phyloP scores from a whole-genome alignment of 1,140 invertebrate genomes.

The Laupala kohalensis region DNA sequence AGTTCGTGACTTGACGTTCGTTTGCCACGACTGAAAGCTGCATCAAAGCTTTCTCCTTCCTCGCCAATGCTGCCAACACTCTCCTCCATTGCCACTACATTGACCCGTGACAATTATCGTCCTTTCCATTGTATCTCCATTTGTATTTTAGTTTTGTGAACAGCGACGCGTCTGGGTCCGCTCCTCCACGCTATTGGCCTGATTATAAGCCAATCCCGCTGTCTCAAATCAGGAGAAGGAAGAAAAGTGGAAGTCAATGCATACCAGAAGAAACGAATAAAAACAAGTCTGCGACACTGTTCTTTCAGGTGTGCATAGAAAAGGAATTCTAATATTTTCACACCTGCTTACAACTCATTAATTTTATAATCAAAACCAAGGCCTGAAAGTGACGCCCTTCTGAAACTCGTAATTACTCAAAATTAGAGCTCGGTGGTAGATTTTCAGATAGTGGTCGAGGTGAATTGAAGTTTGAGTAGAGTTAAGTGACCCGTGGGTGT shows the following conservation, averaged over 20 bases:
- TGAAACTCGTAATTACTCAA: neutral
- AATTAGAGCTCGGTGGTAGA: neutral
- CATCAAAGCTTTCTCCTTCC: neutral
- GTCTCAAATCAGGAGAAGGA: neutral
- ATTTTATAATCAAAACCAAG: neutral
- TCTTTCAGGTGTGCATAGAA: neutral
- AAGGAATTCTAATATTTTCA: neutral
- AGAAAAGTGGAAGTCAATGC: neutral
- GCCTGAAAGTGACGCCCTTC: neutral
- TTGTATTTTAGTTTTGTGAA: too few relatives aligned
- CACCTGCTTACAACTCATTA: neutral
- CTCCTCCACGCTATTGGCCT: neutral
- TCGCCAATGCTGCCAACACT: too few relatives aligned
- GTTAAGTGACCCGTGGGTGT: too few relatives aligned
- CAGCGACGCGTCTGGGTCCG: neutral
- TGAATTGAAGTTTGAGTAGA: too few relatives aligned
- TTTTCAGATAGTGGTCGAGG: neutral
- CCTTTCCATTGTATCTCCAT: too few relatives aligned
- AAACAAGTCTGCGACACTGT: neutral
- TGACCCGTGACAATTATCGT: neutral
- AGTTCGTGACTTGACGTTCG: too few relatives aligned
- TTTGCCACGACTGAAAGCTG: too few relatives aligned
- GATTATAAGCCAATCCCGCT: neutral
- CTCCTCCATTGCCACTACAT: too few relatives aligned
- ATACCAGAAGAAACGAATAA: neutral